Evolutionary conservation across 1,140 invertebrate species (phyloP), one percentile per base, ranked within the genome.

Genomic region (Arctopsyche grandis): DNA sequence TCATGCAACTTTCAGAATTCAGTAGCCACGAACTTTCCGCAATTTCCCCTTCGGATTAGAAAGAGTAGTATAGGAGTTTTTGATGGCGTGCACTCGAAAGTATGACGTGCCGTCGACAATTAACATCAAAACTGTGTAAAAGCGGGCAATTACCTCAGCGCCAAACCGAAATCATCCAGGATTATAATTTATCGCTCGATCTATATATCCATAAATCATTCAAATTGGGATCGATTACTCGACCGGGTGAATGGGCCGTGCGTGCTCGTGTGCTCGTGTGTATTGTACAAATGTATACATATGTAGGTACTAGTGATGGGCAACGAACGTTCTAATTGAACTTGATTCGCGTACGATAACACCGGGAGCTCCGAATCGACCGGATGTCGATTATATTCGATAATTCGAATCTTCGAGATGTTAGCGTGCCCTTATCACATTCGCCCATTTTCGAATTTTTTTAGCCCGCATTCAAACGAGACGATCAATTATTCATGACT

Each of bases 211-310:
- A 48, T 73, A 46, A 44, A 73, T 73, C 69, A 73, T 73, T 73
- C 69, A 73, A 73, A 73, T 73, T 73, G 12, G 69, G 38, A 21
- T 73, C 69, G 38, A 73, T 73, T 73, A 73, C 69, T 14, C 24
- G 43, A 14, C 5, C 38, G 69, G 66, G 29, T 69, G 38, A 73
- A 46, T 44, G 69, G 46, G 44, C 69, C 24, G 69, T 73, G 69
- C 69, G 69, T 73, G 69, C 44, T n/a, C 5, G 19, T 12, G 4
- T 38, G 29, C 29, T 7, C 29, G 29, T n/a, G n/a, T n/a, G n/a
- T n/a, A n/a, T n/a, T n/a, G n/a, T n/a, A n/a, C n/a, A n/a, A n/a
- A n/a, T n/a, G n/a, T n/a, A n/a, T n/a, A n/a, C n/a, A 48, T 48
- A 48, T 48, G 9, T 9, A 12, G 7, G 21, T 63, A n/a, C 58